Base-by-base conservation (phyloP, 2,113 vertebrate species). In the Pedetes capensis region DNA sequence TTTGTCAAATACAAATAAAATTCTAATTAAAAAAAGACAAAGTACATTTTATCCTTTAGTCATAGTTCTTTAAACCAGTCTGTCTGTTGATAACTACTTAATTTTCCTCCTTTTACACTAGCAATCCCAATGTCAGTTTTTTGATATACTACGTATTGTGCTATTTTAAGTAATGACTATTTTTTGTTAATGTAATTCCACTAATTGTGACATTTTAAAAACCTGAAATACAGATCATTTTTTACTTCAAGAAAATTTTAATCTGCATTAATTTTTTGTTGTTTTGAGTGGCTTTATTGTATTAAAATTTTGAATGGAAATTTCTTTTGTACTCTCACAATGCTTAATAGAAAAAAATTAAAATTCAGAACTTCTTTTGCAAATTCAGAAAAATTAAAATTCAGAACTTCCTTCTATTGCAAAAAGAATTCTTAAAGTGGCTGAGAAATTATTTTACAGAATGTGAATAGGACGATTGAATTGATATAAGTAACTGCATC, bases 141-240 rank as follows among this genome's bases (percentile, higher is more conserved):
- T 42, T 87, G 12, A 53, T 95, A 57, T 63, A 88, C 72, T 92
- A 18, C 79, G 25, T 89, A 37, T 92, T 94, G 25, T 55, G 14
- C 42, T 89, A 25, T 90, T 92, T 90, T 84, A 92, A 72, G 25
- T 14, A 57, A n/a, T n/a, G n/a, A n/a, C n/a, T n/a, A n/a, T n/a
- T 89, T 93, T 93, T 91, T 88, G 34, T 76, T 85, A 81, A 72
- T 91, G 34, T 80, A 88, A 64, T 93, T 95, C 22, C 57, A 42
- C 83, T 74, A 85, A 63, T 66, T 92, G 87, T 78, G n/a, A 44
- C 94, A 72, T 71, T 93, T 92, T 94, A 61, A 87, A 93, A 79
- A 72, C n/a, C 3, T 74, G 63, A 72, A 71, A 9, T 92, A 64
- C 20, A 74, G 29, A 57, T 55, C 37, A 34, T 42, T 49, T 95